Evolutionary conservation across 2,113 vertebrate genomes (phyloP), one percentile per base, ranked within the genome.

Genomic region (Prinia subflava): DNA sequence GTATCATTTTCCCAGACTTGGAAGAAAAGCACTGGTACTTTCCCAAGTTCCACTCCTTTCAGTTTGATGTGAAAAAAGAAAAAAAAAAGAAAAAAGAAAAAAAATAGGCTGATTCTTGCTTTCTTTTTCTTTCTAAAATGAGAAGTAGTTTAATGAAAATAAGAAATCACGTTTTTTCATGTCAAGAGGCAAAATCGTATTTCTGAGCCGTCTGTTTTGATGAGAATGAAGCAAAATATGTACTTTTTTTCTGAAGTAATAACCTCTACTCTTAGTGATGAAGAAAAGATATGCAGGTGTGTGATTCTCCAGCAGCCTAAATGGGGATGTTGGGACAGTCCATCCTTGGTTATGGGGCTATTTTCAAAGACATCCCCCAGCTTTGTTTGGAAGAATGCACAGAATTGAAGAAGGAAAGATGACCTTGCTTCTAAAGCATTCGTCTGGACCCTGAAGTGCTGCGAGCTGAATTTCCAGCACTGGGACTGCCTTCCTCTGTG

Each of bases 1-100:
- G 42, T 95, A 87, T 64, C 74, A 63, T 95, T 97, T 94, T 95
- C 56, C 85, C 86, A 96, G 94, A 81, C 73, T 95, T 92, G 90
- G 92, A 92, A 93, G 60, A 78, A 90, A 90, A 94, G 11, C 57
- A 39, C 13, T 89, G 88, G 68, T 88, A 11, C 44, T 94, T 96
- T 93, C 88, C 85, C 68, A 93, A 94, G 86, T 89, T 95, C 79
- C 1, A 0, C 65, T 76, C 73, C 92, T 93, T 81, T 71, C 28
- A 75, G 73, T 78, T 78, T 87, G 75, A 62, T 70, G 39, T 65
- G 28, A 6, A 19, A 63, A 37, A 78, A 81, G 25, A 78, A 83
- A 24, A 37, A 3, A 75, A 57, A 79, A 83, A 22, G 22, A n/a
- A 21, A 22, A 47, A 22, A 47, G 21, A 46, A 17, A 44, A 44